Evolutionary conservation across 92 coral and sea anemone species (phyloP).

Genomic region (Paragorgia papillata): DNA sequence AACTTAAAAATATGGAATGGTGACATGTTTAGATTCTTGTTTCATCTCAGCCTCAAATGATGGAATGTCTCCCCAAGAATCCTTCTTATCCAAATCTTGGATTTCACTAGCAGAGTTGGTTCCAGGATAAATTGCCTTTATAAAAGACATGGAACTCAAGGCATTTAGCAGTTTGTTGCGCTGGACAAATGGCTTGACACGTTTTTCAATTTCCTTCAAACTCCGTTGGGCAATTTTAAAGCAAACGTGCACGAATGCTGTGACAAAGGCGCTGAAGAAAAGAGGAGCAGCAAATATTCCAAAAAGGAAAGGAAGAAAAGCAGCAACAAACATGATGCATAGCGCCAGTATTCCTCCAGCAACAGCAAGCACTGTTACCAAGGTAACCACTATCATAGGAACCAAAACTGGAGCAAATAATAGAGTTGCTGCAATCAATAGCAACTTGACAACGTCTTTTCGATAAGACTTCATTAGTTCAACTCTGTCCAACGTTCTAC

Average conservation of each 20-base stretch:
- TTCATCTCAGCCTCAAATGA: background rate
- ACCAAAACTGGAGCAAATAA: background rate
- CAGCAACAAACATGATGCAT: background rate
- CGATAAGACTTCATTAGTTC: too few relatives aligned
- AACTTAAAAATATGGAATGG: background rate
- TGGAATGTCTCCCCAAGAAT: background rate
- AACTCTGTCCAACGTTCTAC: too few relatives aligned
- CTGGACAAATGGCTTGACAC: background rate
- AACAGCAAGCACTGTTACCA: background rate
- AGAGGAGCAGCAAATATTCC: background rate
- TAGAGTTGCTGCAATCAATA: too few relatives aligned
- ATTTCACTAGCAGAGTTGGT: too few relatives aligned
- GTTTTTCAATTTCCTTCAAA: background rate
- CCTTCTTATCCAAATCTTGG: background rate
- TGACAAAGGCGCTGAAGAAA: background rate
- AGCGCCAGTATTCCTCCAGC: background rate
- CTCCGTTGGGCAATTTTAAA: background rate
- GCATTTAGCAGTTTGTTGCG: background rate
- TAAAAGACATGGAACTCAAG: background rate
- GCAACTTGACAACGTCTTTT: too few relatives aligned
- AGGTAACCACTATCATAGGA: background rate
- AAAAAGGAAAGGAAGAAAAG: background rate
- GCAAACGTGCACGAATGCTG: background rate
- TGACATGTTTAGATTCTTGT: background rate
- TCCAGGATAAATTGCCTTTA: too few relatives aligned